Conservation (phyloP, 2,113 vertebrate species). For the Melanerpes aurifrons region DNA sequence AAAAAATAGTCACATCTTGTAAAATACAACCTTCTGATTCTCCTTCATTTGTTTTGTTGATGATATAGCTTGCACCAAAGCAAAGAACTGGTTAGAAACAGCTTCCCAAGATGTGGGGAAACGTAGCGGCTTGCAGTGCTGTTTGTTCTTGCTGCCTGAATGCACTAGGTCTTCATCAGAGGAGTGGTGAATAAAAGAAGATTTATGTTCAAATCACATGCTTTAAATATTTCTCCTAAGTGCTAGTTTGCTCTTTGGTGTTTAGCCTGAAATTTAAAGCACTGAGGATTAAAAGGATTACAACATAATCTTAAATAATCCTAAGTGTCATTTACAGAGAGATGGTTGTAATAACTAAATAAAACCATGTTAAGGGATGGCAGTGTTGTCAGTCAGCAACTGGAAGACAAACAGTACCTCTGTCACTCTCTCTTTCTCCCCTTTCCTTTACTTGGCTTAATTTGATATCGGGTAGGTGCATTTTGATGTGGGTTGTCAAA, state of each 20-base stretch:
- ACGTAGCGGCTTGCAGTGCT: slow-evolving; percentile 13
- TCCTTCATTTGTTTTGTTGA: slow-evolving; percentile 27
- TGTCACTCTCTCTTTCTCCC: slow-evolving; percentile 7
- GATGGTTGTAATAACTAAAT: slow-evolving; percentile 93
- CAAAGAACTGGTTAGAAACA: slow-evolving; percentile 13
- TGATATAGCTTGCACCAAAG: background rate
- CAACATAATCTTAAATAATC: slow-evolving; percentile 99
- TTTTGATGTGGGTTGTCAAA: background rate
- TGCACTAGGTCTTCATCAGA: slow-evolving; percentile 75
- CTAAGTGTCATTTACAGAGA: slow-evolving; percentile 96
- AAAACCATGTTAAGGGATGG: slow-evolving; percentile 87
- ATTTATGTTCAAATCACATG: slow-evolving; percentile 84
- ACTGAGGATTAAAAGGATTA: slow-evolving; percentile 99
- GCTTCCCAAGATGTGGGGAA: slow-evolving; percentile 2
- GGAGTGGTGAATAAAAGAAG: slow-evolving; percentile 77
- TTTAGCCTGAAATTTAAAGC: slow-evolving; percentile 99
- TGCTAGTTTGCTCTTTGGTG: slow-evolving; percentile 92
- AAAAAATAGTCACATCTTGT: background rate
- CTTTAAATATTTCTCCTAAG: slow-evolving; percentile 91
- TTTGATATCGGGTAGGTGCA: background rate
- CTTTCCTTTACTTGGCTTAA: background rate
- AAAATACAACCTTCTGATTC: background rate
- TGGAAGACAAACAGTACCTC: slow-evolving; percentile 68
- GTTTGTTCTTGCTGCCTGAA: slow-evolving; percentile 64
- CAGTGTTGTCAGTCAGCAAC: slow-evolving; percentile 87